Base-by-base conservation (phyloP, 1,140 invertebrate species). In the Phymorhynchus buccinoides region DNA sequence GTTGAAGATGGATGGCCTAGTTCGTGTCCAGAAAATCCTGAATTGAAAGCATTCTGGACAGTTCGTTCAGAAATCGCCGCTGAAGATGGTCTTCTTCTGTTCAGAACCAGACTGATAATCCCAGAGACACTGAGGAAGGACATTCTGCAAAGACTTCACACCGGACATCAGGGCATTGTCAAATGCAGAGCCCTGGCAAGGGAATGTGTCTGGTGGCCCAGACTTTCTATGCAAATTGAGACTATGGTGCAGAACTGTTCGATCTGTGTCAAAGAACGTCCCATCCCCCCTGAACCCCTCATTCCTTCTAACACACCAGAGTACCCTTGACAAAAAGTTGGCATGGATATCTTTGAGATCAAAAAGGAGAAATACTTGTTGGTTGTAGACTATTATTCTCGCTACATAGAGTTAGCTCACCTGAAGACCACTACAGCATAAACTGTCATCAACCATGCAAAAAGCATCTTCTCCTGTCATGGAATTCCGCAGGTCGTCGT, bases 401-500 rank as follows among this genome's bases (percentile, higher is more conserved):
- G 87, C 32, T 89, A 85, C 87, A 44, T 86, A n/a, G n/a, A 90
- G 82, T 7, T 66, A 0, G 62, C 62, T n/a, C 62, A 66, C 62
- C 62, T 66, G 62, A 66, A 22, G 27, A 22, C 18, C 22, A 66
- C 62, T 22, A n/a, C 62, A n/a, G 18, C 4, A 66, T 66, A 16
- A 66, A 7, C 62, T 22, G 62, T 66, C 22, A 66, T 66, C 62
- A 30, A 66, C 18, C 62, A 66, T 30, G 62, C n/a, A 30, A 66
- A 66, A n/a, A 30, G 22, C n/a, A 66, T 66, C 27, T 66, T 66
- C 89, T 87, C 90, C 4, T 86, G 87, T 52, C 90, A 92, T 86
- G 94, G 93, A 35, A 85, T 93, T 80, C 93, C 93, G 4, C 62
- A 91, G 42, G 88, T 86, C 37, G 37, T 94, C n/a, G 90, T 94